Conservation (phyloP, 2,113 vertebrate species). For the Lichenostomus cassidix region DNA sequence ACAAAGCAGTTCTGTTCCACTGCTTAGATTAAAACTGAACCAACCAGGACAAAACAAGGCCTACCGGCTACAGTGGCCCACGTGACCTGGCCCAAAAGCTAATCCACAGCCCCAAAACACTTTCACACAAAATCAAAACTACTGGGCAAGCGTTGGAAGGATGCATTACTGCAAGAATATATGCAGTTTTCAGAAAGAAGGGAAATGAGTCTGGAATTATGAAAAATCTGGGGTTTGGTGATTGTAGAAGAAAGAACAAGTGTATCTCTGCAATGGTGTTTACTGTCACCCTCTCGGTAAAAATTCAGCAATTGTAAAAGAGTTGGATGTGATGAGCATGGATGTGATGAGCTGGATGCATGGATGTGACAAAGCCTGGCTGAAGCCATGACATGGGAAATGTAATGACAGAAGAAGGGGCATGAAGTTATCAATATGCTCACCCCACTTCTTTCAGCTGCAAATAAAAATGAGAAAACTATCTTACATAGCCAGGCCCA, state of each 20-base stretch:
- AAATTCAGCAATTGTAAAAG: not conserved
- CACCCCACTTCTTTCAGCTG: not conserved
- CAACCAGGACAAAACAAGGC: not conserved
- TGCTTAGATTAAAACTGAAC: not conserved
- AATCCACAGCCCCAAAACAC: not conserved
- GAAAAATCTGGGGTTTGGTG: not conserved
- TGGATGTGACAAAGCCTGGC: not conserved
- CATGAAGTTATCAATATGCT: not conserved
- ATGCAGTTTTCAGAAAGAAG: not conserved
- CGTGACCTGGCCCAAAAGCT: not conserved
- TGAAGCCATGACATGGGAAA: not conserved
- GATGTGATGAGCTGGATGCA: no score
- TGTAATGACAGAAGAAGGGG: not conserved
- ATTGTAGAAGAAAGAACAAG: not conserved
- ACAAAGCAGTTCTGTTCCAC: not conserved
- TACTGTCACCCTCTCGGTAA: not conserved
- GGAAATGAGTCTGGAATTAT: not conserved
- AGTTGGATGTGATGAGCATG: fast-evolving
- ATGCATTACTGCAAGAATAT: not conserved
- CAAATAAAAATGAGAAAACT: not conserved
- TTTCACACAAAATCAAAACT: not conserved
- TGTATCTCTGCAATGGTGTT: not conserved
- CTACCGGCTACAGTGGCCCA: not conserved
- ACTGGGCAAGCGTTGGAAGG: not conserved
- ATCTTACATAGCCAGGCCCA: not conserved